Evolutionary conservation across 2,888 invertebrate species (phyloP).

Genomic region (Lasioglossum leucozonium): DNA sequence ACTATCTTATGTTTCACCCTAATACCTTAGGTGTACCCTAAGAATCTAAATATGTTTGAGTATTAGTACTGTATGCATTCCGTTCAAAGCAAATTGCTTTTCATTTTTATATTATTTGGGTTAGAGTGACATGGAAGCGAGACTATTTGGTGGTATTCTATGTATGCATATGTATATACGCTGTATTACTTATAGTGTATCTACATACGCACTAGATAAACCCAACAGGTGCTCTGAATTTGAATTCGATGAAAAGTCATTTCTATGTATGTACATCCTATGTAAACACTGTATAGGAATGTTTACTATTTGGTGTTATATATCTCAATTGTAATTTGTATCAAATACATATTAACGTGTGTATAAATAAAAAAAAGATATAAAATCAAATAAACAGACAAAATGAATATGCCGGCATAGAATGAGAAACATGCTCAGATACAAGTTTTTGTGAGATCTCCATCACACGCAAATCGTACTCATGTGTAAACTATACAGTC

Average conservation of each 20-base stretch:
- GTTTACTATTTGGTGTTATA: constrained; percentile 23
- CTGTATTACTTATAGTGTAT: background rate
- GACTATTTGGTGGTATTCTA: constrained; percentile 67
- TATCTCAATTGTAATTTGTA: background rate
- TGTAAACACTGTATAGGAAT: constrained; percentile 57
- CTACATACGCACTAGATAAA: constrained; percentile 65
- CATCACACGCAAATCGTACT: constrained; percentile 63
- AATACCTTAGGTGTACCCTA: constrained; percentile 10
- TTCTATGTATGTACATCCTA: constrained; percentile 41
- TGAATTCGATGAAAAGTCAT: constrained; percentile 50
- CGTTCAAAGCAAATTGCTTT: constrained; percentile 58
- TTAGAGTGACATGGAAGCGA: constrained; percentile 74
- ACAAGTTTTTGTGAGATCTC: constrained; percentile 74
- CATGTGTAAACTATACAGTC: constrained; percentile 7
- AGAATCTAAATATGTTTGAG: constrained; percentile 16
- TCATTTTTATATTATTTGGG: constrained; percentile 62
- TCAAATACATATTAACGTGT: background rate
- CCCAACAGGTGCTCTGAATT: constrained; percentile 80
- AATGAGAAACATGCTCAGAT: constrained; percentile 79
- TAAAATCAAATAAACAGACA: constrained; percentile 22
- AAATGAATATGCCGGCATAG: constrained; percentile 84
- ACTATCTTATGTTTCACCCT: constrained; percentile 1
- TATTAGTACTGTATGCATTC: constrained; percentile 60
- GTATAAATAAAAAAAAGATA: constrained; percentile 7
- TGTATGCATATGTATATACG: constrained; percentile 42